phyloP scores from a whole-genome alignment of 2,888 invertebrate genomes.

The Plusia festucae region DNA sequence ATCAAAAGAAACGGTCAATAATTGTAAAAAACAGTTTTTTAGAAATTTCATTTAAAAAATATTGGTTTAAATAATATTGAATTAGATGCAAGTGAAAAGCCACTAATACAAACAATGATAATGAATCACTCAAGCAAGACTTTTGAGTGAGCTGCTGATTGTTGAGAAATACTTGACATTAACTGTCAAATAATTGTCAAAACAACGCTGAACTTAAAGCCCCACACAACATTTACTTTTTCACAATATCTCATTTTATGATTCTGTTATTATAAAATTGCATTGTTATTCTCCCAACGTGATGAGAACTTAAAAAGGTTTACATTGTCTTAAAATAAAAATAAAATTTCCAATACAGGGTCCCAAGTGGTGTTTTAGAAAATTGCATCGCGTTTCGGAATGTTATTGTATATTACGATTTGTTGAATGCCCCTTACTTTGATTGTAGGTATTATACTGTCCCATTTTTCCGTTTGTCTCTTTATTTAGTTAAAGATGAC shows the following conservation, averaged over 20 bases:
- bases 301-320: conserved; percentile 40
- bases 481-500: neutral
- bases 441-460: neutral
- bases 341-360: conserved; percentile 29
- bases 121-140: too few relatives aligned
- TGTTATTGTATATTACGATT: conserved; percentile 23
- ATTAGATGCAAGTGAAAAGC: too few relatives aligned
- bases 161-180: too few relatives aligned
- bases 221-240: conserved; percentile 44
- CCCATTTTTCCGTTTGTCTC: conserved; percentile 6
- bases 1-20: too few relatives aligned
- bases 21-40: too few relatives aligned
- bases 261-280: conserved; percentile 62
- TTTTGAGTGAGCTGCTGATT: too few relatives aligned
- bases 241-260: conserved; percentile 64
- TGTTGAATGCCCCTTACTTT: conserved; percentile 3
- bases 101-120: too few relatives aligned
- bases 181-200: too few relatives aligned
- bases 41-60: too few relatives aligned
- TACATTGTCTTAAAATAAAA: conserved; percentile 48
- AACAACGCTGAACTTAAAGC: conserved; percentile 28
- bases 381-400: conserved; percentile 39
- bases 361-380: conserved; percentile 28
- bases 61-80: too few relatives aligned
- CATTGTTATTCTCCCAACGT: conserved; percentile 55